Percentiles rank a stretch among this genome's conserved stretches.
These are phyloP conservation scores for Epinephelus fuscoguttatus DNA, from an alignment of 2,113 vertebrate genomes.

Conservation along the genomic window DNA sequence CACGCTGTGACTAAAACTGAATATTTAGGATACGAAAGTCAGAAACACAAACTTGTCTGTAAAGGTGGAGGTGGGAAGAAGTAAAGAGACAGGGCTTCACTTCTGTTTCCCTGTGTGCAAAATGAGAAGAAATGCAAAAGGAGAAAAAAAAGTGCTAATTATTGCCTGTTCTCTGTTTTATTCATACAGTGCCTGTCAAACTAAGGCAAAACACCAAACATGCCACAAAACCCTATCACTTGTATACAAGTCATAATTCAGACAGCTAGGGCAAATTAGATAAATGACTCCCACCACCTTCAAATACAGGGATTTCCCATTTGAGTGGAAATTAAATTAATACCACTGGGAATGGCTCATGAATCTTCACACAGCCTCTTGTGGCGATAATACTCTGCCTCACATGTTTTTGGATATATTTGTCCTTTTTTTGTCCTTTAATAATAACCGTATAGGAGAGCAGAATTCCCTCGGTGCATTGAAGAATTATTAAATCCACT, in stretches of 20 bases:
- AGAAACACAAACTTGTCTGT: neutral
- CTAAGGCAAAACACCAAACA: slow-evolving; percentile 49
- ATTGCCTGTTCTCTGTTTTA: slow-evolving; percentile 41
- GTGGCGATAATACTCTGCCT: slow-evolving; percentile 32
- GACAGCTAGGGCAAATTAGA: slow-evolving; percentile 68
- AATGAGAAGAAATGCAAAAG: neutral
- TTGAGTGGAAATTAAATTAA: slow-evolving; percentile 73
- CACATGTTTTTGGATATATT: slow-evolving; percentile 41
- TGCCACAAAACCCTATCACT: slow-evolving; percentile 40
- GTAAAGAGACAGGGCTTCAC: neutral
- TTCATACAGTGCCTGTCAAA: slow-evolving; percentile 37
- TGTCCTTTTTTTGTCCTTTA: slow-evolving; percentile 54
- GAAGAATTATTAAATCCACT: slow-evolving; percentile 71
- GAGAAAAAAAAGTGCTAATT: slow-evolving; percentile 34
- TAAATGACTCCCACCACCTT: slow-evolving; percentile 69
- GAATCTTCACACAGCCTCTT: slow-evolving; percentile 41
- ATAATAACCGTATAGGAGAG: slow-evolving; percentile 70
- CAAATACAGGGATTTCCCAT: slow-evolving; percentile 73
- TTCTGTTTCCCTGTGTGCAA: neutral
- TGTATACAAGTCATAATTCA: slow-evolving; percentile 64
- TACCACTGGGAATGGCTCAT: slow-evolving; percentile 53
- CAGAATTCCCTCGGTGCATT: slow-evolving; percentile 38
- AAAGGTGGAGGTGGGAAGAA: neutral
- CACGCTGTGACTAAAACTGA: neutral
- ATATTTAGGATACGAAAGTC: neutral